Evolutionary conservation across 2,113 vertebrate species (phyloP), one percentile per base, ranked within the genome.

Genomic region (Myrmophylax atrothorax): DNA sequence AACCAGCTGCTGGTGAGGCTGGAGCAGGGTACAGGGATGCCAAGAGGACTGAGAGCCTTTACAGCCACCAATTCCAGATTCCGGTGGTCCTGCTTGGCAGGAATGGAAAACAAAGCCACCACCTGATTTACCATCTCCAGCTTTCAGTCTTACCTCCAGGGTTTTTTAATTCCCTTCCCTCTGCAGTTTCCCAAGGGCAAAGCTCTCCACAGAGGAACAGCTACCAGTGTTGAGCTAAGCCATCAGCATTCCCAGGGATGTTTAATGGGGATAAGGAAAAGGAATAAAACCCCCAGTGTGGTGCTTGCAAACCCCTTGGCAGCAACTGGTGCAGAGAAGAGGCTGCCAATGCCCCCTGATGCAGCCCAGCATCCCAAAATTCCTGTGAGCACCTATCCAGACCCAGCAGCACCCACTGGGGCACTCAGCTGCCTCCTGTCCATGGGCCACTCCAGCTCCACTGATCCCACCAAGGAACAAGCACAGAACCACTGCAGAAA

Each of bases 401-500:
- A 15, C 35, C 24, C 85, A 47, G 56, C 50, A 56, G 85, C 74
- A n/a, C 40, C n/a, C 59, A 4, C 38, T 2, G 40, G 42, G 42
- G 14, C 7, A 3, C 66, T 22, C 40, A 26, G 58, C 58, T 18
- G 42, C 58, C 47, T 35, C 52, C 75, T 35, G 3, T 63, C 60
- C 37, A 19, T 4, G 7, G 37, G 10, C 59, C 16, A 25, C 23
- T 63, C 56, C 56, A 33, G 37, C 46, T 26, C 46, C 84, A 25
- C 6, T 0, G 13, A 72, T 4, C 50, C 67, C 76, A 58, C 58
- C n/a, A 31, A 42, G 50, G 50, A 3, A 12, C 19, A 49, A 15
- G 3, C 58, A n/a, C 0, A 3, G 35, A 40, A 16, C 16, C 35
- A 7, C 28, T 19, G 28, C 7, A 3, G 74, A 2, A 24, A 11